phyloP scores from a whole-genome alignment of 2,888 invertebrate genomes.

The Tachina lurida region DNA sequence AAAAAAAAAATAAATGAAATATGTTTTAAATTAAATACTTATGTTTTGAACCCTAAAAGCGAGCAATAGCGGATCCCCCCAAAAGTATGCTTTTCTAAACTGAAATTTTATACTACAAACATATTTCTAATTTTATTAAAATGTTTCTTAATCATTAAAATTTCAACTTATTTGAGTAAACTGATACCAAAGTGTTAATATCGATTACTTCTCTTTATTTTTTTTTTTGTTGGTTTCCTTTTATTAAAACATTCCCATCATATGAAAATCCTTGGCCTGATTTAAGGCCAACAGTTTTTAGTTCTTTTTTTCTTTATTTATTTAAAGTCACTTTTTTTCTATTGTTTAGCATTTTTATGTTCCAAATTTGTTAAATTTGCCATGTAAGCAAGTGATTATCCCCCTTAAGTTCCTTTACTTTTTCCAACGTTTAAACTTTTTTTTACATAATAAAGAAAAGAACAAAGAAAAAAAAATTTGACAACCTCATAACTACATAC shows the following conservation, averaged over 20 bases:
- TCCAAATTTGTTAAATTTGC: slow-evolving; percentile 60
- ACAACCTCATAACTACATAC: background rate
- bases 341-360: slow-evolving; percentile 20
- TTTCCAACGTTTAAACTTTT: slow-evolving; percentile 38
- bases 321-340: background rate
- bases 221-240: slow-evolving; percentile 10
- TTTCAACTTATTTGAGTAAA: too few species aligned
- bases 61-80: background rate
- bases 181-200: background rate
- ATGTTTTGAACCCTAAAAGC: background rate
- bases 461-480: slow-evolving; percentile 9
- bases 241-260: slow-evolving; percentile 2
- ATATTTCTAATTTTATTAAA: too few species aligned
- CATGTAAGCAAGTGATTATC: slow-evolving; percentile 65
- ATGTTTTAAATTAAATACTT: background rate
- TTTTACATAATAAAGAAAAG: slow-evolving; percentile 27
- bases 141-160: too few species aligned
- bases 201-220: slow-evolving; percentile 31
- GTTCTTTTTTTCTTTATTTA: background rate
- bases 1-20: too few species aligned
- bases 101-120: too few species aligned
- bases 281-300: slow-evolving; percentile 7
- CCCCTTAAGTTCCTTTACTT: slow-evolving; percentile 9
- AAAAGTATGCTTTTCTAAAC: slow-evolving; percentile 11
- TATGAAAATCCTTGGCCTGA: slow-evolving; percentile 48